phyloP scores from a whole-genome alignment of 1,140 invertebrate species.

The Meteorus sp. region DNA sequence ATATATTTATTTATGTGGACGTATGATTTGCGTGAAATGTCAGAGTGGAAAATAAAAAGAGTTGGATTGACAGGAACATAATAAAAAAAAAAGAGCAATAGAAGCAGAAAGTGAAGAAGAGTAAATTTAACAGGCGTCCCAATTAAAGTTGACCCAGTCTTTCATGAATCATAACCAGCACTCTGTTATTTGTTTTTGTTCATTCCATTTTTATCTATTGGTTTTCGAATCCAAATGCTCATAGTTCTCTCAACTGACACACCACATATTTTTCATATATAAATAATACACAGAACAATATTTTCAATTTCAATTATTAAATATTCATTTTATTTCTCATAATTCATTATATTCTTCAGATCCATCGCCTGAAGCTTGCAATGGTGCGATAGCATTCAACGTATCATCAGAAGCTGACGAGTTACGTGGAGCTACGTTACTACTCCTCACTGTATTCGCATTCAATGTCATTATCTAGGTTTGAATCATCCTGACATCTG shows the following conservation, averaged over 20 bases:
- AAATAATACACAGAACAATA: not conserved
- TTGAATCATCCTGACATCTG: not conserved
- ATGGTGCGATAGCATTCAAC: constrained; percentile 62
- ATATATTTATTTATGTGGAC: too few species aligned
- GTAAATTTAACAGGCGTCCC: constrained; percentile 11
- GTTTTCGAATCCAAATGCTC: not conserved
- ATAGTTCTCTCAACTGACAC: not conserved
- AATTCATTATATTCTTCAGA: too few species aligned
- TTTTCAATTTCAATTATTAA: not conserved
- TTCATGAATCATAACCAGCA: constrained; percentile 6
- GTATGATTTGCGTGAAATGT: not conserved
- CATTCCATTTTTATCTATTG: constrained; percentile 11
- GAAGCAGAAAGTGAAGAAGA: not conserved
- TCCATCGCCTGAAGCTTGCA: constrained; percentile 60
- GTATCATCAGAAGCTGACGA: constrained; percentile 56
- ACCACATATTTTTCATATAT: not conserved
- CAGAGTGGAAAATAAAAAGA: not conserved
- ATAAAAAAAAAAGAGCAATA: not conserved
- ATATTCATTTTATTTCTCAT: too few species aligned
- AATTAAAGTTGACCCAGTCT: constrained; percentile 20
- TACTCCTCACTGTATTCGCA: constrained; percentile 25
- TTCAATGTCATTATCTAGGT: constrained; percentile 27
- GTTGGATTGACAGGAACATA: not conserved
- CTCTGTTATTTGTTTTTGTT: constrained; percentile 4
- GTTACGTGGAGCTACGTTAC: constrained; percentile 35